Percentiles rank a stretch among this genome's conserved stretches.
phyloP scores from a whole-genome alignment of 2,797 vertebrate species.

The Heteromormyrus szaboi region DNA sequence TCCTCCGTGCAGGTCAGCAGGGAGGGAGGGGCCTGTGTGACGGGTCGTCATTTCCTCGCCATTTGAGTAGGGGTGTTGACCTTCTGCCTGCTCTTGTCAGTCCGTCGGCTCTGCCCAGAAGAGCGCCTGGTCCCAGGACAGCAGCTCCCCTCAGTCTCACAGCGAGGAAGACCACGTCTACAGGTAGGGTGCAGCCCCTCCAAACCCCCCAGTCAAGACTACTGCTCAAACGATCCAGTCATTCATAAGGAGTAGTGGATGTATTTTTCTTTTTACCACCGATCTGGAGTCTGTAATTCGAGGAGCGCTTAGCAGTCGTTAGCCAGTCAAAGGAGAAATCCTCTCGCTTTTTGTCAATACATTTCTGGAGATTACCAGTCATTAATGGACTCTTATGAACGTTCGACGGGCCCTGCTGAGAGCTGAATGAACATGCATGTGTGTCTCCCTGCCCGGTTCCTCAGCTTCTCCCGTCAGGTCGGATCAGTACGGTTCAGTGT shows the following conservation, averaged over 20 bases:
- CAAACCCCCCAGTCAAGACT: background rate
- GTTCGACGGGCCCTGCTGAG: too few species aligned
- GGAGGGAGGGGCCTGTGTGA: background rate
- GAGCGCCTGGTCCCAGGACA: slow-evolving; percentile 69
- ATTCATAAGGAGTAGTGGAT: background rate
- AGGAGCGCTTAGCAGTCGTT: background rate
- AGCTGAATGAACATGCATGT: background rate
- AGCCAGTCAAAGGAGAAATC: background rate
- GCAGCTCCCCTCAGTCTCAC: slow-evolving; percentile 63
- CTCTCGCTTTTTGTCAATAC: background rate
- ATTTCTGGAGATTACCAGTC: background rate
- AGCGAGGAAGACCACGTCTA: slow-evolving; percentile 95
- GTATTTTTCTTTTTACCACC: background rate
- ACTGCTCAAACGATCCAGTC: background rate
- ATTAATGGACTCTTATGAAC: background rate
- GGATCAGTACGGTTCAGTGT: background rate
- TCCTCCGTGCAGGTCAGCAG: slow-evolving; percentile 74
- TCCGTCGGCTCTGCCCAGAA: slow-evolving; percentile 69
- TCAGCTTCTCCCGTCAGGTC: slow-evolving; percentile 21
- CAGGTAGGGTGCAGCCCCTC: slow-evolving; percentile 63
- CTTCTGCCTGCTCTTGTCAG: slow-evolving; percentile 4
- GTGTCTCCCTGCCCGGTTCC: background rate
- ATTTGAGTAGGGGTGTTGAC: background rate
- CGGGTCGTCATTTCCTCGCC: background rate
- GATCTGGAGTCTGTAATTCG: background rate